Evolutionary conservation across 2,888 invertebrate species (phyloP).

Genomic region (Cyaniris semiargus): DNA sequence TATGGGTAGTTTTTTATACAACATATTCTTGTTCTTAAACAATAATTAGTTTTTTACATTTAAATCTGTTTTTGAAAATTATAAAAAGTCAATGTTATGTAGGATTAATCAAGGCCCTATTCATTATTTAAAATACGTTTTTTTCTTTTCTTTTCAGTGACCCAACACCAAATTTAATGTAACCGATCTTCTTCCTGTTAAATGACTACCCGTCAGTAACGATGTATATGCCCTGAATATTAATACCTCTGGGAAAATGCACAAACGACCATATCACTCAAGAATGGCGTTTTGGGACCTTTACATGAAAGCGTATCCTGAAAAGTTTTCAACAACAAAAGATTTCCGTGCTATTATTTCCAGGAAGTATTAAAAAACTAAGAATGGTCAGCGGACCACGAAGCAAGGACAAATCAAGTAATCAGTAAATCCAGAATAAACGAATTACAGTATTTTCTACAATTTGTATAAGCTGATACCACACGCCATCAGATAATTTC

Average conservation of each 20-base stretch:
- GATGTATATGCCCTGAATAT: slow-evolving; percentile 46
- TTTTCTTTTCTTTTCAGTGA: slow-evolving; percentile 41
- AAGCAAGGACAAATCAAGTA: neutral
- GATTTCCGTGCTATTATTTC: neutral
- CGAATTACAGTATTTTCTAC: too few relatives aligned
- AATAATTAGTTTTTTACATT: too few relatives aligned
- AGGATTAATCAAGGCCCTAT: too few relatives aligned
- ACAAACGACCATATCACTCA: slow-evolving; percentile 46
- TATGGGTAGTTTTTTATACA: slow-evolving; percentile 51
- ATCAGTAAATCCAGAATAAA: too few relatives aligned
- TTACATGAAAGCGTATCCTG: slow-evolving; percentile 48
- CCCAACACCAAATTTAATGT: slow-evolving; percentile 51
- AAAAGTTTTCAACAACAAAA: neutral
- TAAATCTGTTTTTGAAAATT: too few relatives aligned
- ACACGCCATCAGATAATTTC: neutral
- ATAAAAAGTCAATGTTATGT: too few relatives aligned
- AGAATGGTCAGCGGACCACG: neutral
- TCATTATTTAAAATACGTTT: too few relatives aligned
- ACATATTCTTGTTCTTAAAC: too few relatives aligned
- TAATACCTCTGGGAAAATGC: slow-evolving; percentile 44
- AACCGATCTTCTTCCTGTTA: slow-evolving; percentile 50
- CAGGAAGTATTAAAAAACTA: neutral
- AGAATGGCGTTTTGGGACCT: slow-evolving; percentile 57
- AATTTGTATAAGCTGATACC: too few relatives aligned
- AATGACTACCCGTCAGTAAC: slow-evolving; percentile 50